Percentiles rank a stretch among this genome's conserved stretches.
phyloP scores from a whole-genome alignment of 2,888 invertebrate genomes.

The Nymphalis c-album region DNA sequence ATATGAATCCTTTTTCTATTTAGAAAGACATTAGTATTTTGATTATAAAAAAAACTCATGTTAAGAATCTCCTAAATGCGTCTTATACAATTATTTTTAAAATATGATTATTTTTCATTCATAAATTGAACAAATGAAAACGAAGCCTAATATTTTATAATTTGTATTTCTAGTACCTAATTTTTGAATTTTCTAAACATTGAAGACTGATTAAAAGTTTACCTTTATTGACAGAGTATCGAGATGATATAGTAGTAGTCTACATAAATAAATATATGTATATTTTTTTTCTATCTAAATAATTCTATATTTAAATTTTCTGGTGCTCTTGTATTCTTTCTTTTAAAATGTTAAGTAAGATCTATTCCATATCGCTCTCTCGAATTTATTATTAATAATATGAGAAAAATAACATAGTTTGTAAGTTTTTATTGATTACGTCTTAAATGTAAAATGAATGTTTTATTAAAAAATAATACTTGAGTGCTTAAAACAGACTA shows the following conservation, averaged over 20 bases:
- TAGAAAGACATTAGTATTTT: not conserved
- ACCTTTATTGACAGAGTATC: constrained; percentile 26
- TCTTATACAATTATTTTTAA: not conserved
- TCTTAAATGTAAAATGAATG: constrained; percentile 19
- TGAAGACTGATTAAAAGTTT: constrained; percentile 60
- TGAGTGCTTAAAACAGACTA: not conserved
- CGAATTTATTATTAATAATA: constrained; percentile 33
- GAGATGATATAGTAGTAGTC: not conserved
- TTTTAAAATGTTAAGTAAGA: constrained; percentile 29
- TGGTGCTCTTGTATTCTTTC: constrained; percentile 33
- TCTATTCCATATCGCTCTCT: constrained; percentile 23
- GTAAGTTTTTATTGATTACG: not conserved
- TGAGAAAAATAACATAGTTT: not conserved
- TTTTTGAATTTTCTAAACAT: constrained; percentile 44
- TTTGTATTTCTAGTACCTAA: constrained; percentile 31
- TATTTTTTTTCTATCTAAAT: not conserved
- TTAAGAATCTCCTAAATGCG: not conserved
- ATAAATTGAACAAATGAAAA: constrained; percentile 25
- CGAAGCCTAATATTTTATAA: not conserved
- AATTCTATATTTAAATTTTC: constrained; percentile 15
- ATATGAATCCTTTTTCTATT: not conserved
- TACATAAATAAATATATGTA: not conserved
- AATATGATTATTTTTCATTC: not conserved
- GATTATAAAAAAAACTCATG: not conserved
- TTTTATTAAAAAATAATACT: not conserved